A percentile compares a stretch with the other conserved stretches of the same genome.
These are phyloP conservation scores for Anguilla megastoma DNA, from an alignment of 2,797 vertebrate species.

Conservation along the genomic window DNA sequence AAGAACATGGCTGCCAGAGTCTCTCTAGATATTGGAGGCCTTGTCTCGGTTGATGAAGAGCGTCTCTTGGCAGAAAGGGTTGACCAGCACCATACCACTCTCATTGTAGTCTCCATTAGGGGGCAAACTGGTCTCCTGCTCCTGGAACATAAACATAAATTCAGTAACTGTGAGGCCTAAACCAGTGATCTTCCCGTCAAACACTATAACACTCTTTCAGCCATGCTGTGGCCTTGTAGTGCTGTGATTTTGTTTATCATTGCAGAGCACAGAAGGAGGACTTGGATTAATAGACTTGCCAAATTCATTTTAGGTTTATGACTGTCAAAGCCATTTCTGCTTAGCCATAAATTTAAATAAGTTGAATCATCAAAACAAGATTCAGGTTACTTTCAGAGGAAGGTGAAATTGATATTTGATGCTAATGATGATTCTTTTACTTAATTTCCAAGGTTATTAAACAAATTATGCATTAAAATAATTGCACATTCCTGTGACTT, in stretches of 20 bases:
- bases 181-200: neutral
- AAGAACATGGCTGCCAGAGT: slow-evolving; percentile 38
- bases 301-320: neutral
- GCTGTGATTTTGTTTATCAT: neutral
- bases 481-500: neutral
- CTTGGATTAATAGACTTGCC: neutral
- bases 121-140: slow-evolving; percentile 87
- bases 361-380: neutral
- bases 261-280: neutral
- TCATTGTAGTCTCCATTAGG: slow-evolving; percentile 92
- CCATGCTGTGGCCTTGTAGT: neutral
- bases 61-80: slow-evolving; percentile 98
- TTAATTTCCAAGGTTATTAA: neutral
- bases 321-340: neutral
- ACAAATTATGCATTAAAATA: neutral
- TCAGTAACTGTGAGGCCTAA: neutral
- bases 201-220: neutral
- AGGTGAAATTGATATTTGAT: neutral
- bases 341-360: neutral
- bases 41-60: slow-evolving; percentile 90
- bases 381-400: neutral
- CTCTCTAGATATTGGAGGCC: slow-evolving; percentile 84
- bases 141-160: slow-evolving; percentile 62
- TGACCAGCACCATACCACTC: slow-evolving; percentile 94
- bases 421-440: neutral